Evolutionary conservation across 2,797 vertebrate species (phyloP).

Genomic region (Leptatherina wallacei): DNA sequence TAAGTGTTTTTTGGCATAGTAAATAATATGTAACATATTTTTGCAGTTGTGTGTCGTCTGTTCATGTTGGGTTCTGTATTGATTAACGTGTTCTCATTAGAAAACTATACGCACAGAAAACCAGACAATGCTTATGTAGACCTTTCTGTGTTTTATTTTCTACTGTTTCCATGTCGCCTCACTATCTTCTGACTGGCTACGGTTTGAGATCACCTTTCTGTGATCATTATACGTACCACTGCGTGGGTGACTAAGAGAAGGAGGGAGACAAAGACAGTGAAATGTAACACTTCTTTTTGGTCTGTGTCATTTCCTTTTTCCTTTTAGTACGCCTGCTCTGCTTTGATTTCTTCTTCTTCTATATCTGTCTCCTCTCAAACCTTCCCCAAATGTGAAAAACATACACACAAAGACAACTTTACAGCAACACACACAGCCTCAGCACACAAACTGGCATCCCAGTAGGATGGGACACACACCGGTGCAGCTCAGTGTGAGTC

Average conservation of each 20-base stretch:
- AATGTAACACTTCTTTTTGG: constrained; percentile 35
- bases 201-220: constrained; percentile 68
- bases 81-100: constrained; percentile 24
- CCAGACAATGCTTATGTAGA: constrained; percentile 11
- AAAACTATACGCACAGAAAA: constrained; percentile 32
- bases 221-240: constrained; percentile 67
- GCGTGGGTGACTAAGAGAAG: constrained; percentile 52
- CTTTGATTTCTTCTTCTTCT: constrained; percentile 50
- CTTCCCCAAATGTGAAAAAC: constrained; percentile 7
- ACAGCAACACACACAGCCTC: constrained; percentile 22
- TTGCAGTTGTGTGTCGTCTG: neutral
- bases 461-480: constrained; percentile 54
- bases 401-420: constrained; percentile 30
- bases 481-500: constrained; percentile 59
- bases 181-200: constrained; percentile 55
- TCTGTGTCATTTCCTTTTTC: constrained; percentile 34
- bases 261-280: constrained; percentile 42
- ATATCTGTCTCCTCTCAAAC: constrained; percentile 26
- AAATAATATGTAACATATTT: constrained; percentile 10
- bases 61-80: neutral
- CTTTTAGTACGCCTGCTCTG: constrained; percentile 19
- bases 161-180: constrained; percentile 40
- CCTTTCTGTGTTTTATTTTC: constrained; percentile 23
- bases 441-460: constrained; percentile 31
- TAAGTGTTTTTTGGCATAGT: neutral